These are phyloP conservation scores for Prinia subflava DNA, from an alignment of 2,113 vertebrate species.

Conservation along the genomic window DNA sequence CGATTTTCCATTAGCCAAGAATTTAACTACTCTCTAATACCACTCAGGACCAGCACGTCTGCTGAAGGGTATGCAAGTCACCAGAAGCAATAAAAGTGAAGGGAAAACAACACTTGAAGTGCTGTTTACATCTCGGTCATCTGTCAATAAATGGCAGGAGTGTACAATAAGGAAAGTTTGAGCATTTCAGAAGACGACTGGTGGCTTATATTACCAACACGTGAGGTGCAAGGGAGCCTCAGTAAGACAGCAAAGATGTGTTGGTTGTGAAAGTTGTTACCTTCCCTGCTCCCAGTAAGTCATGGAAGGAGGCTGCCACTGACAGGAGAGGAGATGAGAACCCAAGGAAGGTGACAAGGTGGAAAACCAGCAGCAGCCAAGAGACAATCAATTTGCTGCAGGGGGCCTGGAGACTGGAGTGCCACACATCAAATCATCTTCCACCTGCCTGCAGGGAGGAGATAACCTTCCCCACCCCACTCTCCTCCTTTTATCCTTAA, in stretches of 20 bases:
- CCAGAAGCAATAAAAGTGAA: not conserved
- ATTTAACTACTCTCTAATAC: not conserved
- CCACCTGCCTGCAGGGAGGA: not conserved
- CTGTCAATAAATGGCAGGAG: not conserved
- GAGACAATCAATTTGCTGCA: not conserved
- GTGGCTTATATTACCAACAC: not conserved
- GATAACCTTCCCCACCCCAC: not conserved
- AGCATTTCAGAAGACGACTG: not conserved
- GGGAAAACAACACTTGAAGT: not conserved
- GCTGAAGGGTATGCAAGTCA: not conserved
- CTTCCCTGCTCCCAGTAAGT: not conserved
- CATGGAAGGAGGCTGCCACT: not conserved
- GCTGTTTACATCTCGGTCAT: not conserved
- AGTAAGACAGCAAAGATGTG: not conserved
- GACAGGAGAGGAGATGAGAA: conserved; percentile 1
- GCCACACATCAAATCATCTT: not conserved
- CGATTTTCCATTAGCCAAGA: not conserved
- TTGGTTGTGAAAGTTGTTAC: not conserved
- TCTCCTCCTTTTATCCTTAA: not conserved
- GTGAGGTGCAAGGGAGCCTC: not conserved
- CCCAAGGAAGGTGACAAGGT: conserved; percentile 5
- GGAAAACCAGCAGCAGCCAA: not conserved
- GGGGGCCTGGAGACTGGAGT: not conserved
- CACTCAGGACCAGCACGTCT: not conserved
- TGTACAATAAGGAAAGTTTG: not conserved